Evolutionary conservation across 1,140 invertebrate genomes (phyloP).

Genomic region (Macrocentrus cingulum): DNA sequence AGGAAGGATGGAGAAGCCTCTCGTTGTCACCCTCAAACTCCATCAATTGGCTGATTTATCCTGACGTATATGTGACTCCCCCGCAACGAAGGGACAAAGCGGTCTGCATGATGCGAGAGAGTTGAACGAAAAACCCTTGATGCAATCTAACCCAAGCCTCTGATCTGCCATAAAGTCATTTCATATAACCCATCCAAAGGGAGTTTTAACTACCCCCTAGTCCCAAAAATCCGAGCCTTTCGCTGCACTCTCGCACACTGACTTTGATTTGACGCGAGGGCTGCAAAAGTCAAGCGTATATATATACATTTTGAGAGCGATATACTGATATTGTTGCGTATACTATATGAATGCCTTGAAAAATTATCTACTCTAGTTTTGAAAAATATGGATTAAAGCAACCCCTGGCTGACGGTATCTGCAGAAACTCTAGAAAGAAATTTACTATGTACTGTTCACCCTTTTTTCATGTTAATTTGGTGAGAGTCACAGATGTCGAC

Average conservation of each 20-base stretch:
- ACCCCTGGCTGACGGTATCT: no score
- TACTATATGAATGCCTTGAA: no score
- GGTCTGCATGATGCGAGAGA: slow-evolving; percentile 5
- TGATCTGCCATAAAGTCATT: slow-evolving; percentile 60
- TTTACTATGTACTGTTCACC: slow-evolving; percentile 38
- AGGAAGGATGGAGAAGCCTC: no score
- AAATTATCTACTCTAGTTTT: slow-evolving; percentile 27
- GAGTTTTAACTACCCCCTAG: slow-evolving; percentile 51
- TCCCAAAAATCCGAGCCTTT: slow-evolving; percentile 40
- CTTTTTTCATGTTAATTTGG: slow-evolving; percentile 57
- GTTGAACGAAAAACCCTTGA: slow-evolving; percentile 39
- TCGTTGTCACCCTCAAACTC: slow-evolving; percentile 43
- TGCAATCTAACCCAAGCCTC: slow-evolving; percentile 56
- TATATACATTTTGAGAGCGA: no score
- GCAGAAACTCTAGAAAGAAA: no score
- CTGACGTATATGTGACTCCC: slow-evolving; percentile 32
- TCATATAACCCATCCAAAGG: slow-evolving; percentile 51
- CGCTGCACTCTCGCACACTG: not conserved
- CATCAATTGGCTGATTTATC: slow-evolving; percentile 23
- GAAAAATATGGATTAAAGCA: slow-evolving; percentile 20
- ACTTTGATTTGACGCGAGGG: slow-evolving; percentile 11
- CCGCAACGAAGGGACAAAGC: slow-evolving; percentile 21
- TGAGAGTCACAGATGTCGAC: slow-evolving; percentile 50
- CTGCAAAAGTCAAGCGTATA: not conserved
- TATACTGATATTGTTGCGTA: not conserved